Evolutionary conservation across 1,140 invertebrate genomes (phyloP), one percentile per base, ranked within the genome.

Genomic region (Thaumatotibia leucotreta): DNA sequence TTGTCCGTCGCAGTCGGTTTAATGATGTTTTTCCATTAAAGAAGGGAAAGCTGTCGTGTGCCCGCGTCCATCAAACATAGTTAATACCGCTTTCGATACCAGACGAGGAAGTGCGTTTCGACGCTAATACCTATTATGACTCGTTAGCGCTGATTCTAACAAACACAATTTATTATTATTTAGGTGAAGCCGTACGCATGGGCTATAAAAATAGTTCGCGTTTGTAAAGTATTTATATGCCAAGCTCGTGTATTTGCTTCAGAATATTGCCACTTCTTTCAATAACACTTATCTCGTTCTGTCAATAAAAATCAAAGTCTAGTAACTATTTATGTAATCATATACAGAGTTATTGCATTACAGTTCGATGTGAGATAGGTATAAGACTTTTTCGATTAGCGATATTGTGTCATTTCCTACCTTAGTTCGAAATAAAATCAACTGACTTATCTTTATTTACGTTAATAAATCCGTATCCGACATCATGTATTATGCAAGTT

Each of bases 1-100:
- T 79, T 73, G 80, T 73, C 78, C 73, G 75, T 82, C 72, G 67
- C 69, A 65, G 63, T 80, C 54, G 68, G 64, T 75, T 75, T 84
- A 83, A 86, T 80, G 84, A 66, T 74, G 79, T 84, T 86, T 84
- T 87, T 83, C 82, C 82, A 77, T 83, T 83, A 82, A 76, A 77
- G 77, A 81, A 82, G 80, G 76, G 82, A 88, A 88, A 88, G 86
- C 86, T 79, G 70, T 77, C 77, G 79, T 78, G 74, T 82, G 70
- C 72, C 23, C 75, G 72, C 83, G 82, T 80, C 76, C 79, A 83
- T 85, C 83, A 81, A 79, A 83, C 76, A 75, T 78, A 78, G 76
- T 77, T 82, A 80, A 82, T 81, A 82, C 83, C 74, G 80, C 86
- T 88, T 88, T 86, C 84, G 79, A 86, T 86, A 76, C 73, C 79